A percentile compares a stretch with the other conserved stretches of the same genome.
Evolutionary conservation across 2,797 vertebrate genomes (phyloP).

Genomic region (Paguma larvata): DNA sequence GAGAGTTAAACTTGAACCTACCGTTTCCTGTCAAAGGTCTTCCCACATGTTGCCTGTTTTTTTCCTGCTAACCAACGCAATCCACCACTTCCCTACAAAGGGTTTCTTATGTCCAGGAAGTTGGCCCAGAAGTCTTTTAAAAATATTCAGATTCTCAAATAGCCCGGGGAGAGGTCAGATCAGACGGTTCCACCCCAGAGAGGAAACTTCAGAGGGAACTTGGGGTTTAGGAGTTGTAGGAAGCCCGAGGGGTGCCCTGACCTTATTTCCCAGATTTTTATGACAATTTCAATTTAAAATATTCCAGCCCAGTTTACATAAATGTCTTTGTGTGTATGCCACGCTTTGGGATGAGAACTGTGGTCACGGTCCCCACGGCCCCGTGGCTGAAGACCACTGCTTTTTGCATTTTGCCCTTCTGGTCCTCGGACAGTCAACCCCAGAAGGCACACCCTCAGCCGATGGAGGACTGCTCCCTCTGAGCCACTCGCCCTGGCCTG

Average conservation of each 20-base stretch:
- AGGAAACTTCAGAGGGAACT: not conserved
- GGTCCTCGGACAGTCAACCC: not conserved
- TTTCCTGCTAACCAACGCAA: not conserved
- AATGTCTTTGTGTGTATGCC: not conserved
- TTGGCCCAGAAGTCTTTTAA: not conserved
- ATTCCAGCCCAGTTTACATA: not conserved
- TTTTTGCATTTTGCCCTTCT: not conserved
- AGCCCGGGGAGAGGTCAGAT: not conserved
- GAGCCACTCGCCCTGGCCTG: not conserved
- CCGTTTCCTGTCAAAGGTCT: not conserved
- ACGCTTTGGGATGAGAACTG: not conserved
- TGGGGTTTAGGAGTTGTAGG: not conserved
- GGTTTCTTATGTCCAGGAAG: not conserved
- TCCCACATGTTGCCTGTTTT: not conserved
- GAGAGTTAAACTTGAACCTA: not conserved
- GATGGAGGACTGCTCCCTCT: not conserved
- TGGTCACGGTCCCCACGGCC: rapidly evolving
- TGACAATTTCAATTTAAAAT: constrained; percentile 28
- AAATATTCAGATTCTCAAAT: not conserved
- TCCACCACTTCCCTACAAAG: not conserved
- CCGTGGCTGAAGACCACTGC: not conserved
- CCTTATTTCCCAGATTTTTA: not conserved
- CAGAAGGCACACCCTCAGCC: not conserved
- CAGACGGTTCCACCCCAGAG: not conserved
- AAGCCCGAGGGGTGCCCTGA: not conserved